Evolutionary conservation across 2,797 vertebrate species (phyloP).

Genomic region (Tapera naevia): DNA sequence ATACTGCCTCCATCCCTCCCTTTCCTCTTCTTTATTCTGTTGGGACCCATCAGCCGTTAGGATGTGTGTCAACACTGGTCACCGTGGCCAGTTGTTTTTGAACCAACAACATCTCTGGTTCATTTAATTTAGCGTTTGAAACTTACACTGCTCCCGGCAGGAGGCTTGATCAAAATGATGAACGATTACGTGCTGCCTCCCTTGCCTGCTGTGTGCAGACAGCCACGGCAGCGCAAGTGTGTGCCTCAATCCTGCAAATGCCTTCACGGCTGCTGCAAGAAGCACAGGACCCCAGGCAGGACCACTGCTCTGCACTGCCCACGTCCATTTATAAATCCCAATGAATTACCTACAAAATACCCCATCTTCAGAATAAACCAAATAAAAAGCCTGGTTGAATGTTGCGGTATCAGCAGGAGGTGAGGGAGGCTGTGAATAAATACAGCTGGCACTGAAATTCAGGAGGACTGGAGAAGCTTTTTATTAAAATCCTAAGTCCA

Average conservation of each 20-base stretch:
- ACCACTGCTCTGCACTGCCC: not conserved
- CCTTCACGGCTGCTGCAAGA: not conserved
- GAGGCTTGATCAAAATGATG: not conserved
- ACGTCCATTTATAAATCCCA: rapidly evolving
- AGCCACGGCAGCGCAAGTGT: rapidly evolving
- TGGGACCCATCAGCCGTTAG: not conserved
- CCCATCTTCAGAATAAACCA: not conserved
- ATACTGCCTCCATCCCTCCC: not conserved
- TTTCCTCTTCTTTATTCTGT: not conserved
- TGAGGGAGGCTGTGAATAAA: not conserved
- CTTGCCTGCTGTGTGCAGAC: rapidly evolving
- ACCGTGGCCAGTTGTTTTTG: not conserved
- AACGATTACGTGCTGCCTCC: not conserved
- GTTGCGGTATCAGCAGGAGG: rapidly evolving
- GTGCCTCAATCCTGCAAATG: rapidly evolving
- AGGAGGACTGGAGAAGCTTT: not conserved
- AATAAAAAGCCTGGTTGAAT: not conserved
- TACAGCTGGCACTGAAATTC: not conserved
- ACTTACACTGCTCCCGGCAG: not conserved
- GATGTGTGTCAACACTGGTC: not conserved
- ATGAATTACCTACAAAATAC: not conserved
- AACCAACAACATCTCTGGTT: not conserved
- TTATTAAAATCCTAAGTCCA: not conserved
- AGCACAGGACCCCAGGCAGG: not conserved
- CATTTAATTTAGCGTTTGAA: not conserved